Percentiles rank a stretch among this genome's conserved stretches.
phyloP scores from a whole-genome alignment of 1,140 invertebrate genomes.

The Lamellibrachia luymesi region DNA sequence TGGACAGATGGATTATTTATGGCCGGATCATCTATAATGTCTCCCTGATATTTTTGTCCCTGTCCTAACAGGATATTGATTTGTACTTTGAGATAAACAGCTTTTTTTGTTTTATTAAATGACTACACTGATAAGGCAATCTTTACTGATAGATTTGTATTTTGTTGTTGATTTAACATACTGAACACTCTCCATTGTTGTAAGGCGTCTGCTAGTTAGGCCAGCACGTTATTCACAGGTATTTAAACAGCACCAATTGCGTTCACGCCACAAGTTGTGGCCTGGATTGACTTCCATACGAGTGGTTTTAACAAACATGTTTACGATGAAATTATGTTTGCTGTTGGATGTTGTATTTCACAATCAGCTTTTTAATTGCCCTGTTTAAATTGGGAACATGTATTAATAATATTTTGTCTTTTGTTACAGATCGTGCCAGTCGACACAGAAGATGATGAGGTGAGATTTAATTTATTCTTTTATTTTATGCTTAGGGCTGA shows the following conservation, averaged over 20 bases:
- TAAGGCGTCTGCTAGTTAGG: background rate
- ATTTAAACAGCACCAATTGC: background rate
- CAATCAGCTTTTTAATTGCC: background rate
- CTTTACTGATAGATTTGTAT: background rate
- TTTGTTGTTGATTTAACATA: background rate
- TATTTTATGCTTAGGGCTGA: background rate
- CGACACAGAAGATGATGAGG: background rate
- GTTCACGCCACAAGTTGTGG: background rate
- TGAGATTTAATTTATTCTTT: background rate
- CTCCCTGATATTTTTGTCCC: too few relatives aligned
- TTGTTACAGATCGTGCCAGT: background rate
- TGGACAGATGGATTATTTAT: background rate
- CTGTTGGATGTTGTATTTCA: background rate
- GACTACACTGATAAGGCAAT: background rate
- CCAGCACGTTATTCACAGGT: background rate
- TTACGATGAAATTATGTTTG: background rate
- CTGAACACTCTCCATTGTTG: background rate
- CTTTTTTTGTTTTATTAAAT: background rate
- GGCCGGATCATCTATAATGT: background rate
- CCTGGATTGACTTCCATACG: background rate
- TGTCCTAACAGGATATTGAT: background rate
- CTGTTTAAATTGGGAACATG: background rate
- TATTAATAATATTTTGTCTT: background rate
- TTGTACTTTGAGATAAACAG: background rate
- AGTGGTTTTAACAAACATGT: background rate